Percentiles rank a stretch among this genome's conserved stretches.
phyloP scores from a whole-genome alignment of 1,140 invertebrate species.

The Ridgeia piscesae region DNA sequence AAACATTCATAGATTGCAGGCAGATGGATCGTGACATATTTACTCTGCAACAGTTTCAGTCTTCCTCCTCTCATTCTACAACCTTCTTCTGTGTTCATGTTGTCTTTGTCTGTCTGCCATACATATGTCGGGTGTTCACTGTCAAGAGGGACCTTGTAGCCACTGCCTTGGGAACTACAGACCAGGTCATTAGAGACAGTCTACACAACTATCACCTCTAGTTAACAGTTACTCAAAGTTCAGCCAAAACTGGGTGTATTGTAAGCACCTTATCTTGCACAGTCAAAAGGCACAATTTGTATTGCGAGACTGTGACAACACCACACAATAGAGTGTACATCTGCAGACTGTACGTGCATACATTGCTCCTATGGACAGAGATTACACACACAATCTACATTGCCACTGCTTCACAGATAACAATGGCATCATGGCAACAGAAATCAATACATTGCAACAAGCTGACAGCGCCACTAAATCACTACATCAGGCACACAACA shows the following conservation, averaged over 20 bases:
- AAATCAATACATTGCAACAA: constrained; percentile 1
- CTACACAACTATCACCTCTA: not conserved
- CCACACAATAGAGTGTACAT: too few relatives aligned
- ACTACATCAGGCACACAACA: not conserved
- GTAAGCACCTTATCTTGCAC: too few relatives aligned
- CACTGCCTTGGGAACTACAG: not conserved
- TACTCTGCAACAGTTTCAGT: too few relatives aligned
- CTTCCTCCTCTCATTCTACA: too few relatives aligned
- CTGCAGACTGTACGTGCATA: too few relatives aligned
- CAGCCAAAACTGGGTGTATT: too few relatives aligned
- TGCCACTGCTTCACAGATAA: not conserved
- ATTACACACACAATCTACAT: not conserved
- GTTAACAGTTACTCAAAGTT: not conserved
- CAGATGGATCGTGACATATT: not conserved
- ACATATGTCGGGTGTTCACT: too few relatives aligned
- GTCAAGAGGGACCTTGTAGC: not conserved
- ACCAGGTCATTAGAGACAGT: not conserved
- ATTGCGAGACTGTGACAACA: too few relatives aligned
- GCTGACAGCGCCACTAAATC: not conserved
- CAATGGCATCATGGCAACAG: not conserved
- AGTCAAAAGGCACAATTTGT: too few relatives aligned
- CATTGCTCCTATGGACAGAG: not conserved
- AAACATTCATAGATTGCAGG: not conserved
- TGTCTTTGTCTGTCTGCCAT: too few relatives aligned
- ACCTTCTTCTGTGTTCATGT: too few relatives aligned